Evolutionary conservation across 2,888 invertebrate genomes (phyloP).

Genomic region (Stegana nigrithorax): DNA sequence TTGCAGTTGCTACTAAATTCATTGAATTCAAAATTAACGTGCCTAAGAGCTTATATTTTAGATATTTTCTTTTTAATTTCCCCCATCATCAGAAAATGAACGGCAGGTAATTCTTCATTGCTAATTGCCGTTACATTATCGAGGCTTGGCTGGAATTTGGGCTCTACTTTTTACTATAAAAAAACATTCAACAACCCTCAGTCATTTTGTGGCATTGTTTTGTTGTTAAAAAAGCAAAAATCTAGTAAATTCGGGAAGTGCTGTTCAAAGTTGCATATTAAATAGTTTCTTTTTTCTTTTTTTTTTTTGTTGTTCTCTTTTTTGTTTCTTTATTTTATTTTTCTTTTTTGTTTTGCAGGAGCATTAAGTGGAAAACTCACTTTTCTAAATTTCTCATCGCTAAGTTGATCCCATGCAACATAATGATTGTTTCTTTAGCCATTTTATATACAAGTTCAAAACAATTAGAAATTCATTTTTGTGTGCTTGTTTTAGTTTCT

Average conservation of each 20-base stretch:
- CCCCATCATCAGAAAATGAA: too few relatives aligned
- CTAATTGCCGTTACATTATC: too few relatives aligned
- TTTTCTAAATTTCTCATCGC: slow-evolving; percentile 26
- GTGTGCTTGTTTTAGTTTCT: slow-evolving; percentile 3
- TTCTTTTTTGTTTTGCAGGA: slow-evolving; percentile 21
- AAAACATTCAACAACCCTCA: too few relatives aligned
- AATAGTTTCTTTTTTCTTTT: neutral
- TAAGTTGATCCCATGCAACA: slow-evolving; percentile 60
- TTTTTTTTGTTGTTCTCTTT: neutral
- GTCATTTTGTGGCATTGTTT: too few relatives aligned
- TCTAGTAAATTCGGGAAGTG: neutral
- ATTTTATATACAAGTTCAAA: slow-evolving; percentile 26
- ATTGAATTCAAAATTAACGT: too few relatives aligned
- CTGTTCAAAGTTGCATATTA: neutral
- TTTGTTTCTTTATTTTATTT: slow-evolving; percentile 16
- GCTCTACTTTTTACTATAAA: too few relatives aligned
- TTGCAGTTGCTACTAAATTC: too few relatives aligned
- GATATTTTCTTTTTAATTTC: too few relatives aligned
- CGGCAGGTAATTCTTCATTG: too few relatives aligned
- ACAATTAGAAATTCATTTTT: slow-evolving; percentile 12
- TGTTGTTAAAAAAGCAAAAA: neutral
- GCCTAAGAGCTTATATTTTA: too few relatives aligned
- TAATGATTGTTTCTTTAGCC: slow-evolving; percentile 54
- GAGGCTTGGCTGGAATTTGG: too few relatives aligned
- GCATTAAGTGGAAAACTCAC: too few relatives aligned